Conservation (phyloP, 2,113 vertebrate species). For the Podarcis cretensis region DNA sequence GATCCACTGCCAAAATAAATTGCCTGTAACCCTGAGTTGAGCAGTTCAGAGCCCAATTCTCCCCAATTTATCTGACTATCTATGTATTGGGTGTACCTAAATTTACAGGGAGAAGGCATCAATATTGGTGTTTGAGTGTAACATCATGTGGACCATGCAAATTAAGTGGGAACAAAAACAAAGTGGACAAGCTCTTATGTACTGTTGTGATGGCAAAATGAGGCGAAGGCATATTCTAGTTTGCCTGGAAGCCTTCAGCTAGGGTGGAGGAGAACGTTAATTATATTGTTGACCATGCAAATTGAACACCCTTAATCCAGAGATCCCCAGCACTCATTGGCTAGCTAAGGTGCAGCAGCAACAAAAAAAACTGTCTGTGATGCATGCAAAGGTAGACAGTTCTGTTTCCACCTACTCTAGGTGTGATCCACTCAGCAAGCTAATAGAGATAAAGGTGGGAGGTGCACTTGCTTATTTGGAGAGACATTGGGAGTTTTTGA, state of each 20-base stretch:
- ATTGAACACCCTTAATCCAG: neutral
- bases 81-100: too few relatives aligned
- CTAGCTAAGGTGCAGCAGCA: neutral
- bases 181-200: neutral
- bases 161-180: too few relatives aligned
- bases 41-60: too few relatives aligned
- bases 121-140: too few relatives aligned
- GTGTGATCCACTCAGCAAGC: neutral
- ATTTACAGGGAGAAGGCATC: too few relatives aligned
- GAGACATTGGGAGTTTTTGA: constrained; percentile 7
- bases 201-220: neutral
- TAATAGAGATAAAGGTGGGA: constrained; percentile 41
- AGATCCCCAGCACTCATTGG: neutral
- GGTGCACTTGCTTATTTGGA: neutral
- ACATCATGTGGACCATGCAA: too few relatives aligned
- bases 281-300: neutral
- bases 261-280: neutral
- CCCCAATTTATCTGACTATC: too few relatives aligned
- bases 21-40: too few relatives aligned
- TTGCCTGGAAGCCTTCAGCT: neutral
- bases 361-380: neutral
- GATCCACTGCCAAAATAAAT: too few relatives aligned
- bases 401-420: constrained; percentile 33
- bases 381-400: neutral
- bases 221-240: neutral